phyloP scores from a whole-genome alignment of 1,140 invertebrate species.

The Sinonovacula constricta region DNA sequence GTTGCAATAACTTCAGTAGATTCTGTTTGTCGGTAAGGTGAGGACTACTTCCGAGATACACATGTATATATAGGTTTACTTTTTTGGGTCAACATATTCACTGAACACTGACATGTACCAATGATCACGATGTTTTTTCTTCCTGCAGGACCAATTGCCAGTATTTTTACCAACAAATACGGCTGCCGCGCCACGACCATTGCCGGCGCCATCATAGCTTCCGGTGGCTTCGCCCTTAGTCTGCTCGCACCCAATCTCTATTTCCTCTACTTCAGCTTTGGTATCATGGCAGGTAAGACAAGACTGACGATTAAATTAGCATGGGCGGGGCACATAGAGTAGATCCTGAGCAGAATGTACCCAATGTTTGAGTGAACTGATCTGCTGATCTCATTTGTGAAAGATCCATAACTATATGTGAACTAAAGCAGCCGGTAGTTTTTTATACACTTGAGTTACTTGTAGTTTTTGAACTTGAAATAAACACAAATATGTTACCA shows the following conservation, averaged over 20 bases:
- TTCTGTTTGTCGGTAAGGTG: too few species aligned
- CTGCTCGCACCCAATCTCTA: constrained; percentile 88
- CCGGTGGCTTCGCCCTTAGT: constrained; percentile 87
- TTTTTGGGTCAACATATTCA: too few species aligned
- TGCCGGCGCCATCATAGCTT: constrained; percentile 89
- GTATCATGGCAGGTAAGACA: constrained; percentile 87
- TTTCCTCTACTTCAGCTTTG: constrained; percentile 92
- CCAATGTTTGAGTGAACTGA: background rate
- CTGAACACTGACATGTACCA: too few species aligned
- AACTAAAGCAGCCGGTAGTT: background rate
- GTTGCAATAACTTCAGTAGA: too few species aligned
- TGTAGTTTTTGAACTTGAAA: background rate
- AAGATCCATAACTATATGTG: background rate
- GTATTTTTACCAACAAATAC: constrained; percentile 96
- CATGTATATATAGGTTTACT: too few species aligned
- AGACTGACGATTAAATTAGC: too few species aligned
- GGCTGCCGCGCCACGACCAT: constrained; percentile 96
- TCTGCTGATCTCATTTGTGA: background rate
- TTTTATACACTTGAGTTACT: too few species aligned
- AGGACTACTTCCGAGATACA: too few species aligned
- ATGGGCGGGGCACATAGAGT: too few species aligned
- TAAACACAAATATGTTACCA: background rate
- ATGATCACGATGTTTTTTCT: too few species aligned
- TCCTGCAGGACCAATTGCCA: constrained; percentile 97
- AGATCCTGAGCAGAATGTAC: too few species aligned